Evolutionary conservation across 2,797 vertebrate genomes (phyloP).

Genomic region (Syngnathus acus): DNA sequence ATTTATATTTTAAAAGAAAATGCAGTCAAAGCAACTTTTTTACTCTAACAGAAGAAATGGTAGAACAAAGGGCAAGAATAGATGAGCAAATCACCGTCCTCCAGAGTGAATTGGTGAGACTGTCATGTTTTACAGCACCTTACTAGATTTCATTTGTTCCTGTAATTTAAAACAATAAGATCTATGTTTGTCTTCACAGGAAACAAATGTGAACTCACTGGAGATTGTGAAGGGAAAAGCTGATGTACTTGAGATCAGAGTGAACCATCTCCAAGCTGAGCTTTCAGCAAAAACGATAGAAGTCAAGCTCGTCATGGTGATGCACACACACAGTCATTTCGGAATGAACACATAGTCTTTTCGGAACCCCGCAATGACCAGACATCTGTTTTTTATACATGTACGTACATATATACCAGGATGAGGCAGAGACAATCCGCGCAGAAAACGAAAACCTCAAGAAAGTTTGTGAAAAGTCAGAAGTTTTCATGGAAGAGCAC

Average conservation of each 20-base stretch:
- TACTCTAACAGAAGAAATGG: slow-evolving; percentile 68
- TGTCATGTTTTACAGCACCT: not conserved
- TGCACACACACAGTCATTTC: not conserved
- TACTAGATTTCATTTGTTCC: not conserved
- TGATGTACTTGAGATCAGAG: slow-evolving; percentile 33
- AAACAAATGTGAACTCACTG: slow-evolving; percentile 41
- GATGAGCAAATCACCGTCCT: slow-evolving; percentile 73
- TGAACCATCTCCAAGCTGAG: slow-evolving; percentile 49
- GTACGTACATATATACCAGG: slow-evolving; percentile 39
- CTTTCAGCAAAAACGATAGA: slow-evolving; percentile 55
- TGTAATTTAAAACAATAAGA: not conserved
- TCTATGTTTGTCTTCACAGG: slow-evolving; percentile 40
- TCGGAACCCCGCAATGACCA: not conserved
- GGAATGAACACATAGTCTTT: not conserved
- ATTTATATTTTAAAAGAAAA: not conserved
- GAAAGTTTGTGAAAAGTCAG: slow-evolving; percentile 59
- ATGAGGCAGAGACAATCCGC: slow-evolving; percentile 45
- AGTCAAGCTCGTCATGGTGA: slow-evolving; percentile 55
- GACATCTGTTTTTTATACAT: not conserved
- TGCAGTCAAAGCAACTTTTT: slow-evolving; percentile 12
- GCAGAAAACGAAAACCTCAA: slow-evolving; percentile 63
- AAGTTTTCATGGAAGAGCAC: slow-evolving; percentile 55
- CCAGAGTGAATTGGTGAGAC: slow-evolving; percentile 70
- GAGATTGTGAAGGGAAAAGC: slow-evolving; percentile 46
- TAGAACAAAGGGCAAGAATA: slow-evolving; percentile 65